Conservation (phyloP, 2,888 invertebrate species). For the Dioctria linearis region DNA sequence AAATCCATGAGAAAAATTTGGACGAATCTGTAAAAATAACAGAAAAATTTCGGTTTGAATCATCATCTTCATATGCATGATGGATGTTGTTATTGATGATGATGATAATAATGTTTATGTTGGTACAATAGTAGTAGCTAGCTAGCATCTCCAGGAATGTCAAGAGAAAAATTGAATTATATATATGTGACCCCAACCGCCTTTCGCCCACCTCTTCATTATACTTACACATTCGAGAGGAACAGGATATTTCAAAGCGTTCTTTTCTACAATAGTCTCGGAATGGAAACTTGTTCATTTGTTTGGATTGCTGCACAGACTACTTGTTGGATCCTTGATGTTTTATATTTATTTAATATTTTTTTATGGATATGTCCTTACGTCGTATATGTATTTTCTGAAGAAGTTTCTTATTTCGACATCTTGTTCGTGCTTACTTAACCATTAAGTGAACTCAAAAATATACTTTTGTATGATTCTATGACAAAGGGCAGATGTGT, state of each 20-base stretch:
- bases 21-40: background rate
- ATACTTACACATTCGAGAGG: background rate
- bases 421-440: background rate
- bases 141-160: too few relatives aligned
- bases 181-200: background rate
- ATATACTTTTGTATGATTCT: background rate
- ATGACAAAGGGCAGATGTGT: background rate
- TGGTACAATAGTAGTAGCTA: too few relatives aligned
- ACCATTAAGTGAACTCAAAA: background rate
- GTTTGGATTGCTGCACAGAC: background rate
- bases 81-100: background rate
- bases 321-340: background rate
- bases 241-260: background rate
- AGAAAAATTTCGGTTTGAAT: constrained; percentile 17
- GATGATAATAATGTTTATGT: too few relatives aligned
- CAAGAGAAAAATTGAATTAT: background rate
- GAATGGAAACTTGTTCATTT: background rate
- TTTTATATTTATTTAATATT: background rate
- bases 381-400: background rate
- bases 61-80: background rate
- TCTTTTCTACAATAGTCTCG: background rate
- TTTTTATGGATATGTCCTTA: too few relatives aligned
- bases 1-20: background rate
- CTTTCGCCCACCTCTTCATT: too few relatives aligned
- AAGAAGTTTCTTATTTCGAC: background rate